Conservation (phyloP, 2,888 invertebrate species). For the Tanypteryx hageni region DNA sequence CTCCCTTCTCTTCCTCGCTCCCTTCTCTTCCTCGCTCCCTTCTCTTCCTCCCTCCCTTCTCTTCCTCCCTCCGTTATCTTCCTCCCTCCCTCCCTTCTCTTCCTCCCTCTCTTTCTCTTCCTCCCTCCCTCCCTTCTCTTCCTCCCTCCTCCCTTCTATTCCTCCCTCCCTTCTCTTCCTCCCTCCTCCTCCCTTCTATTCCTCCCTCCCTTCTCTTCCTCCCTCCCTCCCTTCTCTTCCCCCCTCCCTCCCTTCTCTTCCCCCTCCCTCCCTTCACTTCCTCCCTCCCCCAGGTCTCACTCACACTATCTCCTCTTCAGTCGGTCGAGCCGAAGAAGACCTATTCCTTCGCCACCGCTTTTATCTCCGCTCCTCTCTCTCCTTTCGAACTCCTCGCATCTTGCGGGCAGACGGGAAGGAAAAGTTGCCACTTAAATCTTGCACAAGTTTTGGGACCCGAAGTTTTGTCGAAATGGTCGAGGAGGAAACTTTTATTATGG, state of each 20-base stretch:
- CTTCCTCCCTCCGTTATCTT: background rate
- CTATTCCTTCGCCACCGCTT: background rate
- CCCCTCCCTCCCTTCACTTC: no score
- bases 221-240: background rate
- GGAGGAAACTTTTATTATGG: conserved; percentile 62
- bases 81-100: background rate
- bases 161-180: no score
- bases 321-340: no score
- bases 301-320: no score
- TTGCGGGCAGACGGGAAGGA: conserved; percentile 55
- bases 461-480: conserved; percentile 60
- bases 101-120: background rate
- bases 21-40: background rate
- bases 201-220: background rate
- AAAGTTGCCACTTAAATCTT: conserved; percentile 64
- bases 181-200: background rate
- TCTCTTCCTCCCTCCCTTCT: background rate
- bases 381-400: background rate
- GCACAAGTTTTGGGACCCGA: conserved; percentile 50
- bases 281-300: no score
- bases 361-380: background rate
- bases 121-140: background rate
- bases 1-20: background rate
- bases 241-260: background rate
- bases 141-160: background rate